phyloP scores from a whole-genome alignment of 2,888 invertebrate genomes.

The Caenorhabditis imperialis region DNA sequence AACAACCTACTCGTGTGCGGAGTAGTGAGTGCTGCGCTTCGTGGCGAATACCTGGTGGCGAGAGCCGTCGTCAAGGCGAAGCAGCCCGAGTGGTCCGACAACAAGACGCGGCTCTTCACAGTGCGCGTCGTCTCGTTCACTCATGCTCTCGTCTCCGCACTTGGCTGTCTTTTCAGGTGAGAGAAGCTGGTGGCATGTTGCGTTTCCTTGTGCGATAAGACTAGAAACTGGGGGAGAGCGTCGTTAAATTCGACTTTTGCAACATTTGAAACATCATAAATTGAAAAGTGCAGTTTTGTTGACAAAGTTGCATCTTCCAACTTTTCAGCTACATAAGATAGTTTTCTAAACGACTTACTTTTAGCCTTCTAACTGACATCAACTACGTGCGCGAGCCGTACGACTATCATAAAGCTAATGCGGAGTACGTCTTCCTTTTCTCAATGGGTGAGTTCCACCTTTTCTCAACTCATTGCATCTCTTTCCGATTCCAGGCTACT shows the following conservation, averaged over 20 bases:
- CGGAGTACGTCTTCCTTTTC: slow-evolving; percentile 67
- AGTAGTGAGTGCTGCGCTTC: slow-evolving; percentile 46
- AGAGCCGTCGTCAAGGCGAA: slow-evolving; percentile 36
- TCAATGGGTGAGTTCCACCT: slow-evolving; percentile 63
- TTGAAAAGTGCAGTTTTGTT: slow-evolving; percentile 10
- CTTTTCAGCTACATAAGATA: neutral
- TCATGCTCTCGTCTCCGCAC: slow-evolving; percentile 64
- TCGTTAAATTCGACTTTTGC: no score
- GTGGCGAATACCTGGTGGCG: slow-evolving; percentile 61
- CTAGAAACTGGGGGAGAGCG: neutral
- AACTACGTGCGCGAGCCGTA: slow-evolving; percentile 67
- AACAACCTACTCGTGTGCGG: slow-evolving; percentile 51
- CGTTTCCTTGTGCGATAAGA: neutral
- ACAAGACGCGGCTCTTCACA: slow-evolving; percentile 60
- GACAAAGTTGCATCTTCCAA: neutral
- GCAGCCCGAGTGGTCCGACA: slow-evolving; percentile 59
- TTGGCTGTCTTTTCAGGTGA: slow-evolving; percentile 64
- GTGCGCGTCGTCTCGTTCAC: slow-evolving; percentile 70
- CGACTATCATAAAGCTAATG: slow-evolving; percentile 60
- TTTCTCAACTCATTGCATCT: no score
- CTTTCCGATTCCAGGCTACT: slow-evolving; percentile 58
- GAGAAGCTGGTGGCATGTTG: slow-evolving; percentile 7
- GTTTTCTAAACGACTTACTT: slow-evolving; percentile 19
- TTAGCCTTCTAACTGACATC: slow-evolving; percentile 60
- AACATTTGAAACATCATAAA: slow-evolving; percentile 3